Evolutionary conservation across 2,797 vertebrate species (phyloP).

Genomic region (Bovichtus variegatus): DNA sequence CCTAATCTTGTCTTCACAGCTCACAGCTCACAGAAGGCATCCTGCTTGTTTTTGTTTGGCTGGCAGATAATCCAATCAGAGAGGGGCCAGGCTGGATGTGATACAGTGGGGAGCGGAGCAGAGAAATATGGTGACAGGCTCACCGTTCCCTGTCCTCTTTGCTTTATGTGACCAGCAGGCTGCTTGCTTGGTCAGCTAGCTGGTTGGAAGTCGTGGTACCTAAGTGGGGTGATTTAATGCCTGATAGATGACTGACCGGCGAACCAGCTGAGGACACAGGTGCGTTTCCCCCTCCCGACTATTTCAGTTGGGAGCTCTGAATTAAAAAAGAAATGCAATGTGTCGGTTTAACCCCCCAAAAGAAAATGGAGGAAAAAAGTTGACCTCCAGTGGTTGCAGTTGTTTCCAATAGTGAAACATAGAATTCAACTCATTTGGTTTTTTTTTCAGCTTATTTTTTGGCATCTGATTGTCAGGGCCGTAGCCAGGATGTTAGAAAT

Average conservation of each 20-base stretch:
- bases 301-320: not conserved
- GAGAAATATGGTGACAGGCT: constrained; percentile 72
- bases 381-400: not conserved
- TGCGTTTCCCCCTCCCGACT: not conserved
- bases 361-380: not conserved
- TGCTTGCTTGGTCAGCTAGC: constrained; percentile 43
- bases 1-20: constrained; percentile 83
- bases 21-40: constrained; percentile 76
- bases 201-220: constrained; percentile 4
- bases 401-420: not conserved
- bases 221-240: constrained; percentile 10
- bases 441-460: not conserved
- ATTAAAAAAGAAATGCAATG: not conserved
- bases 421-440: not conserved
- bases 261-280: not conserved
- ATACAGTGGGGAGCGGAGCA: constrained; percentile 60
- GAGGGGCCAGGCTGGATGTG: constrained; percentile 58
- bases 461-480: not conserved
- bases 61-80: constrained; percentile 78
- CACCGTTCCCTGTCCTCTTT: constrained; percentile 59
- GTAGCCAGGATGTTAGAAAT: not conserved
- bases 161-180: constrained; percentile 61
- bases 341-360: not conserved
- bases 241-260: constrained; percentile 16
- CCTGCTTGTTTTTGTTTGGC: constrained; percentile 82